Percentiles rank a stretch among this genome's conserved stretches.
phyloP scores from a whole-genome alignment of 1,140 invertebrate species.

The Drosophila biarmipes region DNA sequence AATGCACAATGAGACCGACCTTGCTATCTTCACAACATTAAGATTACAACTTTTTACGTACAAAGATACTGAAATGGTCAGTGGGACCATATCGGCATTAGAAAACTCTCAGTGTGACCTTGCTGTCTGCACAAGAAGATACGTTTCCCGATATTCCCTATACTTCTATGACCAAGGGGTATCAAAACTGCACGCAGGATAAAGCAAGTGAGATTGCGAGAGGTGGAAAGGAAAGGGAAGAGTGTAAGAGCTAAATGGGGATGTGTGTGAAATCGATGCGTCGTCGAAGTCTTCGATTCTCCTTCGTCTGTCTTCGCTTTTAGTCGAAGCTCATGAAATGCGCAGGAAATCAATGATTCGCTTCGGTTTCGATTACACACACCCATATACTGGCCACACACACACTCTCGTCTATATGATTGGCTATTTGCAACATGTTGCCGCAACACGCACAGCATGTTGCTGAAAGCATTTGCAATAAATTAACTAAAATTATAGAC shows the following conservation, averaged over 20 bases:
- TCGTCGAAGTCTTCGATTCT: conserved; percentile 42
- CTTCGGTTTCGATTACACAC: conserved; percentile 80
- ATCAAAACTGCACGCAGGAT: conserved; percentile 20
- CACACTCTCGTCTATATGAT: conserved; percentile 21
- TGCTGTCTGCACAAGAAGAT: background rate
- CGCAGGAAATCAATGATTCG: conserved; percentile 83
- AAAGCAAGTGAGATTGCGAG: background rate
- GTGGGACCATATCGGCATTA: no score
- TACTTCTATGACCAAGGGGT: conserved; percentile 20
- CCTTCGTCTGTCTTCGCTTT: conserved; percentile 61
- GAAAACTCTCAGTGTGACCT: no score
- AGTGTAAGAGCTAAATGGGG: background rate
- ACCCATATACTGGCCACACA: conserved; percentile 31
- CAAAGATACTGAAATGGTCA: no score
- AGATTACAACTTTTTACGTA: no score
- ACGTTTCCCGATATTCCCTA: background rate
- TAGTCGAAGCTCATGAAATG: conserved; percentile 78
- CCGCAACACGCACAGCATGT: conserved; percentile 74
- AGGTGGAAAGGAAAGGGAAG: background rate
- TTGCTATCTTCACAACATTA: no score
- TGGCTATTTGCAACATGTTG: conserved; percentile 59
- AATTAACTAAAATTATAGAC: conserved; percentile 82
- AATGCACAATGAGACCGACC: no score
- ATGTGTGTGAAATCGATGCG: conserved; percentile 77
- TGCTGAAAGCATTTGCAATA: conserved; percentile 82